phyloP scores from a whole-genome alignment of 2,797 vertebrate genomes.

The Diglossa cyanea region DNA sequence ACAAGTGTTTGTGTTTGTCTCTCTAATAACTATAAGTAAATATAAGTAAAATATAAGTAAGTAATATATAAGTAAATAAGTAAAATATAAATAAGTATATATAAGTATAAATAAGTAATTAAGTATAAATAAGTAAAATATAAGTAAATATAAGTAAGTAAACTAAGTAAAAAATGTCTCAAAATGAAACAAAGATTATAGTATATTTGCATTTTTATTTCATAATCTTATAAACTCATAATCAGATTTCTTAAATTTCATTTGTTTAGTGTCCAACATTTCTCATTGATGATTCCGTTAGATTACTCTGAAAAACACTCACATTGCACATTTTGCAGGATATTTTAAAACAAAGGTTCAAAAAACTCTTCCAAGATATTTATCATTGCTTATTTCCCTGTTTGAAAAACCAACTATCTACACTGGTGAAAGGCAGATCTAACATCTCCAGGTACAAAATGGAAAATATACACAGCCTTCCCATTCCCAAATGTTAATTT shows the following conservation, averaged over 20 bases:
- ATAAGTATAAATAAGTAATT: no score
- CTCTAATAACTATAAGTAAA: neutral
- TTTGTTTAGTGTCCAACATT: neutral
- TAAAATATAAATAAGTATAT: no score
- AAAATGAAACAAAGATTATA: neutral
- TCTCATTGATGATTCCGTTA: neutral
- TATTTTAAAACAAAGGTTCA: neutral
- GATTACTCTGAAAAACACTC: neutral
- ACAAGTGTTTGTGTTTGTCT: neutral
- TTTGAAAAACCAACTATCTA: neutral
- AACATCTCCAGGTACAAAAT: neutral
- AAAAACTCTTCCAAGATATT: neutral
- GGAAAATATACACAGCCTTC: neutral
- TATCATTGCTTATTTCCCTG: neutral
- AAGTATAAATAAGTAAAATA: no score
- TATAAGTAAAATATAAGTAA: no score
- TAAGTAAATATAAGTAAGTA: neutral
- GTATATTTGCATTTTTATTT: neutral
- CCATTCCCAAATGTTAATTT: neutral
- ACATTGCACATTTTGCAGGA: neutral
- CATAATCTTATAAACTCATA: neutral
- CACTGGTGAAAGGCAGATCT: neutral
- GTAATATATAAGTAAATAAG: no score
- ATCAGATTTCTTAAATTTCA: neutral
- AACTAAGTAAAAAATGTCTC: neutral